phyloP scores from a whole-genome alignment of 2,113 vertebrate species.

The Grallaria varia region DNA sequence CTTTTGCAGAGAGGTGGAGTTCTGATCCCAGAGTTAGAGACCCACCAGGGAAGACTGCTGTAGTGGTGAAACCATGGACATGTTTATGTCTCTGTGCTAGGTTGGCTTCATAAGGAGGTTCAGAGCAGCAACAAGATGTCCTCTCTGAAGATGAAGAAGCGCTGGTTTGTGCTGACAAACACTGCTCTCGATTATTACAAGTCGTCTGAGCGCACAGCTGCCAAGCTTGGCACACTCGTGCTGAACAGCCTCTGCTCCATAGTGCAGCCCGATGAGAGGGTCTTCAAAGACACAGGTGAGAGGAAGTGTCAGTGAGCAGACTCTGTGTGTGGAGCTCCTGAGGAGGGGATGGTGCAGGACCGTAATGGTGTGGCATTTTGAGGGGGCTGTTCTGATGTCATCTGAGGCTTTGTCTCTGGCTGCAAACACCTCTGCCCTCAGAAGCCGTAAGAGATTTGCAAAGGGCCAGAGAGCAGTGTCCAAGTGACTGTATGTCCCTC shows the following conservation, averaged over 20 bases:
- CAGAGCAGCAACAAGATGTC: slow-evolving; percentile 86
- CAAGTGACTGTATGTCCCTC: not conserved
- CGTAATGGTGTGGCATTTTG: not conserved
- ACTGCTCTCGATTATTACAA: slow-evolving; percentile 92
- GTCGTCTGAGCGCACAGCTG: slow-evolving; percentile 83
- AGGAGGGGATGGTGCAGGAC: not conserved
- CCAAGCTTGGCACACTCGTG: slow-evolving; percentile 90
- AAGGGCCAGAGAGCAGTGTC: not conserved
- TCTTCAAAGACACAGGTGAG: slow-evolving; percentile 88
- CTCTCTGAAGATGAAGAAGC: slow-evolving; percentile 89
- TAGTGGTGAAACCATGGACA: not conserved
- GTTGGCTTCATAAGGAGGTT: slow-evolving; percentile 92
- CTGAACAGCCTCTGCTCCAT: slow-evolving; percentile 91
- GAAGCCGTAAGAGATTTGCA: not conserved
- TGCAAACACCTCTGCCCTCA: not conserved
- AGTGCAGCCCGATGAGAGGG: slow-evolving; percentile 86
- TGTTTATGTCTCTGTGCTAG: slow-evolving; percentile 53
- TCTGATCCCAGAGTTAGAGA: not conserved
- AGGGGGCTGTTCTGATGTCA: not conserved
- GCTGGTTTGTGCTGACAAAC: slow-evolving; percentile 91
- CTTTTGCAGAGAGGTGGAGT: not conserved
- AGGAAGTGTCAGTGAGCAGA: not conserved
- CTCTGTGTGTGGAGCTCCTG: not conserved
- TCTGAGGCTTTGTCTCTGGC: not conserved
- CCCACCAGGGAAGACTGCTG: not conserved